Base-by-base conservation (phyloP, 2,888 invertebrate genomes). In the Pelosia muscerda region DNA sequence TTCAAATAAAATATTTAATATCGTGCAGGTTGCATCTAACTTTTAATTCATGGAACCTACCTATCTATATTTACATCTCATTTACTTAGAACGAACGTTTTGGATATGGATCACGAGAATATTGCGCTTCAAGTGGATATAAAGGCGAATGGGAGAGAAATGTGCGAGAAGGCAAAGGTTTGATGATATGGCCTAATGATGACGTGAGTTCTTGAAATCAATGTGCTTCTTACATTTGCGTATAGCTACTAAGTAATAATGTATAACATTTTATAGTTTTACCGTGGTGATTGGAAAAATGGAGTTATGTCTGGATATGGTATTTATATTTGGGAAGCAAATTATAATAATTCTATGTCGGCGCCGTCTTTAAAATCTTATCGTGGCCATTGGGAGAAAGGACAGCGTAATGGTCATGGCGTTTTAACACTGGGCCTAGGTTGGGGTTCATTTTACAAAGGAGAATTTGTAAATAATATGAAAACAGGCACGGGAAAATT, bases 161-260 rank as follows among this genome's bases (percentile, higher is more conserved):
- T 65, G 77, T 90, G 23, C 92, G 95, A 74, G 90, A 96, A 81
- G 96, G 96, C n/a, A 88, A 90, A 71, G 96, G 96, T 49, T 86
- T 95, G 26, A 96, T 96, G 95, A 91, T 95, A 76, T 96, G 96
- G 96, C 90, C 94, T 1, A 96, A 96, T 84, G 94, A 95, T 66
- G 96, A 96, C 81, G 95, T 96, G 85, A 92, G 91, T 85, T 38
- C 5, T n/a, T 19, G 26, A 42, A 19, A 49, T 49, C 49, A n/a
- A 2, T 49, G n/a, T 49, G 49, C 49, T 49, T n/a, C 9, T 9
- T 49, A 49, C n/a, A 6, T n/a, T 49, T 49, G n/a, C n/a, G 1
- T 49, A n/a, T 2, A 10, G 6, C 19, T n/a, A 22, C 31, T 8
- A 23, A 15, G 22, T 34, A 59, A 23, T 34, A n/a, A 49, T 28